Evolutionary conservation across 2,113 vertebrate species (phyloP), one percentile per base, ranked within the genome.

Genomic region (Plectropomus leopardus): DNA sequence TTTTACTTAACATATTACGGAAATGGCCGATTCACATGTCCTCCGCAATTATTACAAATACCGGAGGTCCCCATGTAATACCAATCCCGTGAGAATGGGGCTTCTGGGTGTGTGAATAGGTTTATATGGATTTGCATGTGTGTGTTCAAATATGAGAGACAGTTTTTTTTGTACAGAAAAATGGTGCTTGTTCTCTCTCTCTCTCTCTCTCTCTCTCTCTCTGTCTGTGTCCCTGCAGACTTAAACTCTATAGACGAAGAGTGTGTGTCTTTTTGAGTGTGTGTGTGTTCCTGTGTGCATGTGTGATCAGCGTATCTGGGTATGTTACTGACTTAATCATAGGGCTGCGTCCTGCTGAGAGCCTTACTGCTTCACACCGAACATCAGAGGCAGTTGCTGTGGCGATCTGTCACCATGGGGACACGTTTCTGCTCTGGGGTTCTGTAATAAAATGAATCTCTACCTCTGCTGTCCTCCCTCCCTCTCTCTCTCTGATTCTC

Each of bases 341-440:
- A 13, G 26, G 54, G 44, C 70, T 47, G 76, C 10, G 8, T 84
- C 86, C 77, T 58, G 63, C 80, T 47, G 78, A 74, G 82, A 72
- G 77, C 48, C 61, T 78, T n/a, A 17, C 67, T 59, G 70, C 66
- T 74, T 79, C 66, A 71, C 47, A 7, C 63, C 24, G 80, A 78
- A 83, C 88, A 86, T 92, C 86, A 83, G 77, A 90, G 28, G 74
- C 72, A 69, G 85, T 92, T 72, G 77, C 82, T 74, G 85, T 72
- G 71, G 89, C 50, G 80, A 91, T 92, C 78, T 60, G 84, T 91
- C 89, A 91, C 82, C 73, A 85, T 72, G 73, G 87, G 67, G 78
- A 85, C 84, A 83, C 44, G 32, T 84, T 85, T 48, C 61, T 45
- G 65, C 78, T 79, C 59, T 44, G 21, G 58, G 82, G 59, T 82